These are phyloP conservation scores for Drosophila ezoana DNA, from an alignment of 2,888 invertebrate genomes.

Conservation along the genomic window DNA sequence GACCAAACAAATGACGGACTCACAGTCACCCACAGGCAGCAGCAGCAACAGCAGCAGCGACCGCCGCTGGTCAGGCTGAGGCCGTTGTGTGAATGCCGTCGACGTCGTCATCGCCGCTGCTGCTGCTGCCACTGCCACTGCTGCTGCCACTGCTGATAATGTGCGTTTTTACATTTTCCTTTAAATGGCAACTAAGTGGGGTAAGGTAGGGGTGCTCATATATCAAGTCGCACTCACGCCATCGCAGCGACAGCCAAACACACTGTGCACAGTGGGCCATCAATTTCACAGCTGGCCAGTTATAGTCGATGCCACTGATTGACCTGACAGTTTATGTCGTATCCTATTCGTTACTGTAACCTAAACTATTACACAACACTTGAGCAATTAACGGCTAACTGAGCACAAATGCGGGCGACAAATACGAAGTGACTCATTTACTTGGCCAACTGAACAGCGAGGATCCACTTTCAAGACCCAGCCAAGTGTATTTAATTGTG, in stretches of 20 bases:
- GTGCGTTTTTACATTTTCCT: constrained; percentile 58
- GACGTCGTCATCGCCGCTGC: constrained; percentile 21
- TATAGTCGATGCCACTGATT: constrained; percentile 10
- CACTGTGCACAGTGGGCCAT: constrained; percentile 36
- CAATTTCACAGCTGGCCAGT: constrained; percentile 8
- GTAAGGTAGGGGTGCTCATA: constrained; percentile 23
- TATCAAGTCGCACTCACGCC: constrained; percentile 61
- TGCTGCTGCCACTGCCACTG: not conserved
- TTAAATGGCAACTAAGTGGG: constrained; percentile 47
- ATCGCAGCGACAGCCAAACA: constrained; percentile 24
- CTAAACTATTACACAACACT: not conserved
- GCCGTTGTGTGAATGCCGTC: constrained; percentile 48
- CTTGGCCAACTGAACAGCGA: no score
- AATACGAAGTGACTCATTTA: no score
- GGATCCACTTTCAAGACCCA: no score
- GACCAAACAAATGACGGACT: constrained; percentile 58
- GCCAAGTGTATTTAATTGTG: no score
- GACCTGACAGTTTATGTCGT: not conserved
- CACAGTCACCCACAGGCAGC: constrained; percentile 50
- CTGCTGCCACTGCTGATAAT: constrained; percentile 39
- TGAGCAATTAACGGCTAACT: no score
- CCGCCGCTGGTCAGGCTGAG: constrained; percentile 53
- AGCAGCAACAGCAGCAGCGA: constrained; percentile 31
- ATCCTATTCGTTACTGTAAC: not conserved
- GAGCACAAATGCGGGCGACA: no score